These are phyloP conservation scores for Pogonocichla stellata DNA, from an alignment of 2,113 vertebrate genomes.

Conservation along the genomic window DNA sequence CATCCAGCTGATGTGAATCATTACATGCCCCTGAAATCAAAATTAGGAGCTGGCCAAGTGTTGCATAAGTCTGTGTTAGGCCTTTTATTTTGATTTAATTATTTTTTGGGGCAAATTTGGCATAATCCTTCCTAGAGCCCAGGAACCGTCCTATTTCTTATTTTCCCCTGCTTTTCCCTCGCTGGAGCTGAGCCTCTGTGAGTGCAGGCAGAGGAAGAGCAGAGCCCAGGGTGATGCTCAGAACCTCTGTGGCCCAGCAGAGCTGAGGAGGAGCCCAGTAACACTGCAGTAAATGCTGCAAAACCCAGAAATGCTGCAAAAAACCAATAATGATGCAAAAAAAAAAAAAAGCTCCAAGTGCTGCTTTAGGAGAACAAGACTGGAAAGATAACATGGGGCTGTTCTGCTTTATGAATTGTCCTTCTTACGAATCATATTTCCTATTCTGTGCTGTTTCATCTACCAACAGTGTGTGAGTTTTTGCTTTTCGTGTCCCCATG, in stretches of 20 bases:
- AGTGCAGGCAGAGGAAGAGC: background rate
- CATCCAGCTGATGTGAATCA: background rate
- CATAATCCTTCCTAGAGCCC: background rate
- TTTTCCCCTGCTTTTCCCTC: background rate
- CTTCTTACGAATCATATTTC: background rate
- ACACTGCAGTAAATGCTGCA: background rate
- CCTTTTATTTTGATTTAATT: background rate
- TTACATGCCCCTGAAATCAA: background rate
- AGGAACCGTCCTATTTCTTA: background rate
- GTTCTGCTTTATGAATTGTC: background rate
- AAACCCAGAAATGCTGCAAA: background rate
- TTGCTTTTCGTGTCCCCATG: background rate
- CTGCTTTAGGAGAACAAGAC: background rate
- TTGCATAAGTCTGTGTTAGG: background rate
- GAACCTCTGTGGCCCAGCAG: background rate
- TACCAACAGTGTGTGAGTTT: background rate
- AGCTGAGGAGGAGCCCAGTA: background rate
- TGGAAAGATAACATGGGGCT: background rate
- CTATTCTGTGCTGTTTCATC: background rate
- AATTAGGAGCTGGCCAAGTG: background rate
- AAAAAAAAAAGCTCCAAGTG: too few species aligned
- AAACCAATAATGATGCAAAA: background rate
- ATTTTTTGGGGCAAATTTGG: accelerated
- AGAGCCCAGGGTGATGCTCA: background rate
- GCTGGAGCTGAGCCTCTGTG: background rate